These are phyloP conservation scores for Mongoloraphidia duomilia DNA, from an alignment of 2,888 invertebrate species.

Conservation along the genomic window DNA sequence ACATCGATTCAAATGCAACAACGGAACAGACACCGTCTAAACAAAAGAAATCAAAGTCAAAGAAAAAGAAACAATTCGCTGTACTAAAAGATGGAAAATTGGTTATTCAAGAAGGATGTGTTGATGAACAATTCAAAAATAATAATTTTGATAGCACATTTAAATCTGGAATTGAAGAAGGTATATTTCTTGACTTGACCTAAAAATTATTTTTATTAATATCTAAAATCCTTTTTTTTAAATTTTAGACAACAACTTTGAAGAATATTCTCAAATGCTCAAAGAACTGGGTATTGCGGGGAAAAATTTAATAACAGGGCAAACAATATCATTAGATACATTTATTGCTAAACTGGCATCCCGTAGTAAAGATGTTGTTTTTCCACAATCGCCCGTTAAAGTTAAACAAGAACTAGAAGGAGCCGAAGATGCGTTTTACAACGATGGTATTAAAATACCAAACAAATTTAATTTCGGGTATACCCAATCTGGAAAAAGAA, in stretches of 20 bases:
- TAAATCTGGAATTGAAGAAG: not conserved
- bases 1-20: no score
- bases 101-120: slow-evolving; percentile 12
- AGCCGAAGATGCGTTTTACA: not conserved
- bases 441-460: not conserved
- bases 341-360: slow-evolving; percentile 10
- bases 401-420: not conserved
- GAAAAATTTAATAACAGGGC: slow-evolving; percentile 14
- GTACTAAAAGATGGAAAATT: slow-evolving; percentile 17
- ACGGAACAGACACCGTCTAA: no score
- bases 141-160: slow-evolving; percentile 1
- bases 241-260: no score
- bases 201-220: no score
- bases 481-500: slow-evolving; percentile 13
- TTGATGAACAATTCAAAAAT: slow-evolving; percentile 1
- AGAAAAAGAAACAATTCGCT: slow-evolving; percentile 12
- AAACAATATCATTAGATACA: slow-evolving; percentile 14
- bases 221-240: no score
- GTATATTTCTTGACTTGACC: no score
- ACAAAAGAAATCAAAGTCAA: no score
- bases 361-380: not conserved
- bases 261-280: no score
- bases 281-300: slow-evolving; percentile 10
- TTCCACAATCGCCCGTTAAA: not conserved
- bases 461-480: slow-evolving; percentile 9